Evolutionary conservation across 1,140 invertebrate genomes (phyloP).

Genomic region (Geopemphigus sp.): DNA sequence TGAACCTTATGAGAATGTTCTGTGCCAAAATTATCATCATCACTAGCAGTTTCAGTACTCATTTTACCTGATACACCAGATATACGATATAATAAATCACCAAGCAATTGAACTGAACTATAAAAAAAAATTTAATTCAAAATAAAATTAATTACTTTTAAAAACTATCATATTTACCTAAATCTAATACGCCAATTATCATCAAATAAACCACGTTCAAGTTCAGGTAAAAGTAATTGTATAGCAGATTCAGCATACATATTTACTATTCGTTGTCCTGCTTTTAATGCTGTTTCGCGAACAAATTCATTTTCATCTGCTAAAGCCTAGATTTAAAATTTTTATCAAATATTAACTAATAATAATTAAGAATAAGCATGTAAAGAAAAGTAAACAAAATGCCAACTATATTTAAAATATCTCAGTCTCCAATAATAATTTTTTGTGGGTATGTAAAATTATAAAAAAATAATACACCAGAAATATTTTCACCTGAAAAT

Average conservation of each 20-base stretch:
- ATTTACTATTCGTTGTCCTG: slow-evolving; percentile 95
- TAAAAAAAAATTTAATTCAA: slow-evolving; percentile 45
- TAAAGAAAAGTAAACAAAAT: no score
- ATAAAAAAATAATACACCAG: no score
- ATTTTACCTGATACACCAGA: slow-evolving; percentile 98
- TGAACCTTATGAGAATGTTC: slow-evolving; percentile 80
- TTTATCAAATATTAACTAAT: no score
- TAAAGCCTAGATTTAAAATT: slow-evolving; percentile 64
- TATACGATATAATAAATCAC: slow-evolving; percentile 94
- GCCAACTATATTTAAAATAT: no score
- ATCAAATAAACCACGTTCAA: slow-evolving; percentile 91
- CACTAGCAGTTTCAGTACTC: slow-evolving; percentile 95
- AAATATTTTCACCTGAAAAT: no score
- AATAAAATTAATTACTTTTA: slow-evolving; percentile 14
- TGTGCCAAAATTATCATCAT: slow-evolving; percentile 99
- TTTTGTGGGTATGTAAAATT: no score
- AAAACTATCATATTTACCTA: slow-evolving; percentile 56
- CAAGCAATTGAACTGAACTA: slow-evolving; percentile 92
- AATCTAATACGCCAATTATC: slow-evolving; percentile 98
- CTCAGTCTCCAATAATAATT: no score
- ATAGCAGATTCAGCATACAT: slow-evolving; percentile 96
- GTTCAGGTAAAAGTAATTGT: slow-evolving; percentile 84
- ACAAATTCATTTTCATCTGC: slow-evolving; percentile 99
- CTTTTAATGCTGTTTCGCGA: slow-evolving; percentile 91
- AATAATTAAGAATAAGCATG: no score